Evolutionary conservation across 1,140 invertebrate genomes (phyloP).

Genomic region (Drosophila grimshawi): DNA sequence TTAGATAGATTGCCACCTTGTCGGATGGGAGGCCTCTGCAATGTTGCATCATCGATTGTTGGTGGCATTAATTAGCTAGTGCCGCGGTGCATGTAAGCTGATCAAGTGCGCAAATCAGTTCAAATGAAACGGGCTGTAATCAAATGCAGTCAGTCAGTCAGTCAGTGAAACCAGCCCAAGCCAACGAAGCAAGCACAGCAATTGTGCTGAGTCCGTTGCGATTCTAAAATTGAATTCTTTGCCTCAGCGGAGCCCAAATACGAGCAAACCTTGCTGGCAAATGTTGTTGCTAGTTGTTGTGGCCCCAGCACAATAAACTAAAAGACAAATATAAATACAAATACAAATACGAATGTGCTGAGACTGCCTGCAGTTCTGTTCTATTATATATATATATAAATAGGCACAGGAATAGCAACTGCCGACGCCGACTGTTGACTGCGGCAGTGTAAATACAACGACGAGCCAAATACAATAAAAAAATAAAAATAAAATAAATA

Average conservation of each 20-base stretch:
- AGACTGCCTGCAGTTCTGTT: conserved; percentile 28
- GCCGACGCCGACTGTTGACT: conserved; percentile 75
- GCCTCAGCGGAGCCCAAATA: conserved; percentile 75
- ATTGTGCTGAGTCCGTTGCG: conserved; percentile 41
- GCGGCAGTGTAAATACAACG: conserved; percentile 75
- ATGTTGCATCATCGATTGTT: conserved; percentile 21
- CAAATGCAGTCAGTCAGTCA: conserved; percentile 54
- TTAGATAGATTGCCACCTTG: too few species aligned
- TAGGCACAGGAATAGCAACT: conserved; percentile 77
- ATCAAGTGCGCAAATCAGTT: conserved; percentile 54
- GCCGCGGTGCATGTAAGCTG: conserved; percentile 4
- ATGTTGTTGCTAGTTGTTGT: conserved; percentile 48
- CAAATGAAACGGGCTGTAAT: conserved; percentile 57
- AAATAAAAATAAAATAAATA: not conserved
- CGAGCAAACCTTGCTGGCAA: conserved; percentile 54
- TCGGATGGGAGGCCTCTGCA: not conserved
- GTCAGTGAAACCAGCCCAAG: not conserved
- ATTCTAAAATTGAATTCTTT: conserved; percentile 80
- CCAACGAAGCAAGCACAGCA: conserved; percentile 38
- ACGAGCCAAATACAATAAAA: conserved; percentile 67
- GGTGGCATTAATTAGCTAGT: conserved; percentile 60
- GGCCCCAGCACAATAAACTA: conserved; percentile 72
- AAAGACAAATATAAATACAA: conserved; percentile 74
- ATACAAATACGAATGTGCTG: conserved; percentile 52
- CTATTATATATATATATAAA: conserved; percentile 52